Base-by-base conservation (phyloP, 2,113 vertebrate species). In the Phycodurus eques region DNA sequence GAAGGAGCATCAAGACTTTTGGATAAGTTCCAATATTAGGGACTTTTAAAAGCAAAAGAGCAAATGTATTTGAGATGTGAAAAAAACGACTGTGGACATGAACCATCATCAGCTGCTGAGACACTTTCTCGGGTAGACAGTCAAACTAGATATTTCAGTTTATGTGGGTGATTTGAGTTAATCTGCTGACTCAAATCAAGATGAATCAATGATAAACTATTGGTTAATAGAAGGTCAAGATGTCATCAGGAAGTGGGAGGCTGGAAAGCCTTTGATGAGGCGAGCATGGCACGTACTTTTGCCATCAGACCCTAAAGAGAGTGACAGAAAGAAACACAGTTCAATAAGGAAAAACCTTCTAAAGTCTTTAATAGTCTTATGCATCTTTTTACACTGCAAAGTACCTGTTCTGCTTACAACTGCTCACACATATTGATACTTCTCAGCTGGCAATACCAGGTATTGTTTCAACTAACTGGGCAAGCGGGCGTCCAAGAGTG, bases 211-310 rank as follows among this genome's bases (percentile, higher is more conserved):
- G 56, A 72, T 64, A 39, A 71, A 76, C 20, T 15, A 47, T 43
- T 54, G 51, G 54, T 71, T 71, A 14, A 66, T 0, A n/a, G 44
- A 46, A 22, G 49, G 17, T 64, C 42, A 27, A 1, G 14, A 0
- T 46, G 61, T 70, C 83, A 90, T 96, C 92, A 99, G 88, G 96
- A 95, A 56, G 92, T 92, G 78, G 94, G 95, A 65, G 94, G 93
- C 70, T 95, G 95, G 84, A 96, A 93, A 88, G 95, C 95, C 91
- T 99, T 99, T 76, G 96, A 98, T 80, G 96, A 94, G 67, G 96
- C 96, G 65, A 99, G 94, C 98, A 99, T 99, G 49, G 97, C 98
- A 87, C 97, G 93, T 78, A 99, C 97, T 95, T 98, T 99, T 91
- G 95, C 96, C 98, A 98, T 99, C 80, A 99, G 94, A 88, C 98